Base-by-base conservation (phyloP, 1,140 invertebrate species). In the Apis florea region DNA sequence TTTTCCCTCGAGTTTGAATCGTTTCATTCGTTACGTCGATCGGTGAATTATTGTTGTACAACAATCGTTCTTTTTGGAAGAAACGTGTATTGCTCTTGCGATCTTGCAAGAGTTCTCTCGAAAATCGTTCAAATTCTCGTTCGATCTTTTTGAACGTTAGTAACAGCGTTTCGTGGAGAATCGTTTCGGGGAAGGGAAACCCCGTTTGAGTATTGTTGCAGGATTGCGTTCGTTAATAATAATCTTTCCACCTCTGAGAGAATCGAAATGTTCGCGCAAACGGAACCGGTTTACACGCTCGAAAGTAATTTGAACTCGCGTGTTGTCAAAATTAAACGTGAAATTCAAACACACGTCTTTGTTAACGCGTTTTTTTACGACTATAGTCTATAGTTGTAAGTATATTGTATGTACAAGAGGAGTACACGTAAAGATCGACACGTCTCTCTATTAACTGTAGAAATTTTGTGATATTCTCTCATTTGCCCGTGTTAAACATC, bases 381-480 rank as follows among this genome's bases (percentile, higher is more conserved):
- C 56, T 64, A 66, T 15, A n/a, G n/a, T n/a, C n/a, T n/a, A n/a
- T n/a, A n/a, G n/a, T n/a, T 24, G 12, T 72, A 71, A 11, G 49
- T n/a, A n/a, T n/a, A n/a, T n/a, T 21, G 12, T 79, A 66, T 79
- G 56, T 79, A 72, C 59, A 79, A 63, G 17, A 68, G 47, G 54
- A 68, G n/a, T n/a, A n/a, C 51, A 79, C n/a, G n/a, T 47, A 54
- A 54, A 72, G 10, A 12, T 24, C 61, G 24, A 47, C 6, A 54
- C 19, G 77, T 66, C 51, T 64, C 51, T n/a, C 53, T 66, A n/a
- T n/a, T 12, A 6, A 21, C 70, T 67, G 58, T 51, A 74, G 59
- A 72, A 72, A 51, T 56, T 24, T 71, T n/a, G 8, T 66, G 21
- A 64, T 70, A 24, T 31, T 54, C 17, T 54, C 6, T n/a, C 40